Evolutionary conservation across 2,888 invertebrate genomes (phyloP).

Genomic region (Oxycera nigricornis): DNA sequence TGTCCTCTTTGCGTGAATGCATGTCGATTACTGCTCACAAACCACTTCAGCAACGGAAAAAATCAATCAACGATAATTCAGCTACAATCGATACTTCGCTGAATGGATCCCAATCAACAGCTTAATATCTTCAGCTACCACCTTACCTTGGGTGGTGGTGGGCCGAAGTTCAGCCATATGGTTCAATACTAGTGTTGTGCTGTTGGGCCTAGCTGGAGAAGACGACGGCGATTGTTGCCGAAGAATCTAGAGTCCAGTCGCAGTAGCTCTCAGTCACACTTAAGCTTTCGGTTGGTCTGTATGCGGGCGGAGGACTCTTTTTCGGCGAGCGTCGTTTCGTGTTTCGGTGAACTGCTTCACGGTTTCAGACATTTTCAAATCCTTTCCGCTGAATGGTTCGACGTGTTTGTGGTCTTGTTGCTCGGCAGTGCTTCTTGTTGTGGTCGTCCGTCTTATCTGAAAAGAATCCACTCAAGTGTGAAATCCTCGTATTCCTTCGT

Average conservation of each 20-base stretch:
- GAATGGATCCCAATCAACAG: neutral
- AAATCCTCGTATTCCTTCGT: neutral
- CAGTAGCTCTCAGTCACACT: conserved; percentile 19
- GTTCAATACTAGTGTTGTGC: neutral
- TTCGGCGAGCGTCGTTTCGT: neutral
- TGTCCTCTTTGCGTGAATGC: too few species aligned
- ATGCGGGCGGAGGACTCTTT: conserved; percentile 5
- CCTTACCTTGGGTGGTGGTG: too few species aligned
- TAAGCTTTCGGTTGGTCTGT: conserved; percentile 36
- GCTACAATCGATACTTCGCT: neutral
- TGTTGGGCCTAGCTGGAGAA: neutral
- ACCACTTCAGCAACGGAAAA: too few species aligned
- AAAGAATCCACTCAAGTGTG: neutral
- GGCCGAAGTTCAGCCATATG: neutral
- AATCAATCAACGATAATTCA: too few species aligned
- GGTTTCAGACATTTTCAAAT: neutral
- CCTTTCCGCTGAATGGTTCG: too few species aligned
- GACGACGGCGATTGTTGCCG: neutral
- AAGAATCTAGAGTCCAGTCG: neutral
- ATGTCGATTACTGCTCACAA: too few species aligned
- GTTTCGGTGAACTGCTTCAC: too few species aligned
- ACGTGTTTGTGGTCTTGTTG: too few species aligned
- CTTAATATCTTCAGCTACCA: too few species aligned
- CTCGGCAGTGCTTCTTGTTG: neutral
- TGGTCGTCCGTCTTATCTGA: neutral